Evolutionary conservation across 1,140 invertebrate genomes (phyloP).

Genomic region (Diprion similis): DNA sequence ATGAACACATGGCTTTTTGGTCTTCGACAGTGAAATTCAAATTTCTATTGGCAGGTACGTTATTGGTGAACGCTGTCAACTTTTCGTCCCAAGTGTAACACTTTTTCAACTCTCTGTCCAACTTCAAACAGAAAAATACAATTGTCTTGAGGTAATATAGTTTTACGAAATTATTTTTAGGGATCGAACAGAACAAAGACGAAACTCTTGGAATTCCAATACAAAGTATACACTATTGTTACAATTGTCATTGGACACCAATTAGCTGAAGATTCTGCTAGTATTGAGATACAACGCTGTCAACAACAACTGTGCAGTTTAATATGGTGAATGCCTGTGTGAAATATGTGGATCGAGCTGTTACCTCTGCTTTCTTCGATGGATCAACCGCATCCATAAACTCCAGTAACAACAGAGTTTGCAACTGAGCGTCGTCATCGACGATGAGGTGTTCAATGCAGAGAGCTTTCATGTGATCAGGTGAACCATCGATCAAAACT

Average conservation of each 20-base stretch:
- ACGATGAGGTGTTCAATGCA: constrained; percentile 51
- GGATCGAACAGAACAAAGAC: no score
- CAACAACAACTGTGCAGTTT: neutral
- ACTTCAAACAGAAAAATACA: constrained; percentile 33
- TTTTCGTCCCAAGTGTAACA: constrained; percentile 53
- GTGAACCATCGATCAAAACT: constrained; percentile 67
- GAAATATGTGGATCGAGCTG: no score
- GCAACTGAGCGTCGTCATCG: constrained; percentile 60
- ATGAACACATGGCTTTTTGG: constrained; percentile 54
- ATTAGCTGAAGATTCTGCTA: no score
- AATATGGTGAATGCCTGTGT: neutral
- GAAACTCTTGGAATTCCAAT: no score
- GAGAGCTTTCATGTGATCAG: constrained; percentile 63
- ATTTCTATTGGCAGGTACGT: constrained; percentile 27
- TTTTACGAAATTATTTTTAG: constrained; percentile 45
- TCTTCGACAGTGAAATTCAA: constrained; percentile 46
- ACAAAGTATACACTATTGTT: no score
- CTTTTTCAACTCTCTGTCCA: constrained; percentile 52
- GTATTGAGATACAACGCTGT: neutral
- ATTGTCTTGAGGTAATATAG: no score
- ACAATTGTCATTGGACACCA: no score
- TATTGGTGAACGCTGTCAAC: constrained; percentile 38
- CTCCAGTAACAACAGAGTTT: constrained; percentile 63
- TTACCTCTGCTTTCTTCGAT: constrained; percentile 35
- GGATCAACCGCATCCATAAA: constrained; percentile 50